A percentile compares a stretch with the other conserved stretches of the same genome.
Conservation (phyloP, 2,888 invertebrate genomes). For the Drosophila longiperda region DNA sequence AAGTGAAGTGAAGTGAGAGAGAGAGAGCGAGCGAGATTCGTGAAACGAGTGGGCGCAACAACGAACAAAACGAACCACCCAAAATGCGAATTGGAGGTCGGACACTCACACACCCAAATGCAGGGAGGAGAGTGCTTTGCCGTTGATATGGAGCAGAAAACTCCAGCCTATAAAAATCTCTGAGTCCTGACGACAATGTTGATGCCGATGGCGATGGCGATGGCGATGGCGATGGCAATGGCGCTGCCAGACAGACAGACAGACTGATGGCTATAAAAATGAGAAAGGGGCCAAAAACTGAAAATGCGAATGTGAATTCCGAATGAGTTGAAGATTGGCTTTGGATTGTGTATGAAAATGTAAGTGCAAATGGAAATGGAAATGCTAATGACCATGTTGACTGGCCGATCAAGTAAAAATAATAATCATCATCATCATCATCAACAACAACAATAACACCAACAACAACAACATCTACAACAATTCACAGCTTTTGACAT, state of each 20-base stretch:
- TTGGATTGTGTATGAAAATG: conserved; percentile 19
- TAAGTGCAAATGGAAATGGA: conserved; percentile 32
- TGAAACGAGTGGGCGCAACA: conserved; percentile 40
- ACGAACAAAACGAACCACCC: conserved; percentile 39
- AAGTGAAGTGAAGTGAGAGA: not conserved
- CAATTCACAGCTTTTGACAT: not conserved
- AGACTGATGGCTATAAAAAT: conserved; percentile 57
- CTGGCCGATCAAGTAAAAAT: conserved; percentile 46
- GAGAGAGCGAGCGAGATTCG: conserved; percentile 18
- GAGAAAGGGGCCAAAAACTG: conserved; percentile 15
- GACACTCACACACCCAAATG: conserved; percentile 1
- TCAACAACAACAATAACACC: not conserved
- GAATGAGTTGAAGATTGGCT: not conserved
- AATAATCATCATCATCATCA: conserved; percentile 10
- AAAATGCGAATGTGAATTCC: conserved; percentile 31
- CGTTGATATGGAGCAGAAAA: conserved; percentile 16
- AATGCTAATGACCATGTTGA: conserved; percentile 55
- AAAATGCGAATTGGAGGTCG: conserved; percentile 26
- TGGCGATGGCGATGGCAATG: conserved; percentile 76
- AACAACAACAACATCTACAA: conserved; percentile 1
- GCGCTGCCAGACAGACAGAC: conserved; percentile 60
- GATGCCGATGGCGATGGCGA: conserved; percentile 67
- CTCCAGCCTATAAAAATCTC: conserved; percentile 72
- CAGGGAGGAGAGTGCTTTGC: conserved; percentile 8
- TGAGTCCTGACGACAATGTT: conserved; percentile 76